Evolutionary conservation across 2,113 vertebrate genomes (phyloP), one percentile per base, ranked within the genome.

Genomic region (Festucalex cinctus): DNA sequence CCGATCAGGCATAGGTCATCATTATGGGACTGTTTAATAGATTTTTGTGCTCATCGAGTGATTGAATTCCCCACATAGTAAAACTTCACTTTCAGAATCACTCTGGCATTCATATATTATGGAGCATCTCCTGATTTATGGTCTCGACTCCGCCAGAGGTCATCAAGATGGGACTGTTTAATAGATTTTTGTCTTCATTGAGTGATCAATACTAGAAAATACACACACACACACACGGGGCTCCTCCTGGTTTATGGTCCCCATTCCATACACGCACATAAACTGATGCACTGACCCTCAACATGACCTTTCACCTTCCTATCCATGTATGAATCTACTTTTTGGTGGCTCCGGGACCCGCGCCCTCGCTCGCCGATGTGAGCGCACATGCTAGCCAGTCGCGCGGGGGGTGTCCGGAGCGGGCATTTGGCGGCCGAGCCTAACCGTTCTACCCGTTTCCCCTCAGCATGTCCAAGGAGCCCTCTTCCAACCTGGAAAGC

Each of bases 401-500:
- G 37, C n/a, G 22, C 13, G 13, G 37, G 60, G 37, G 58, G 36
- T 19, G 60, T 17, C 63, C 83, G 88, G 88, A 86, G 91, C 83
- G 90, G 70, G 79, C 80, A 68, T 74, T 32, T 36, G 35, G 32
- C n/a, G 9, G 3, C 57, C 65, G 80, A 68, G 0, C 66, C 75
- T 90, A 69, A 91, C 78, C 65, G 61, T 44, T 4, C 22, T 41
- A 1, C 22, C 24, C 63, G 63, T 44, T 4, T 24, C 46, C 24
- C 22, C 24, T 1, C 83, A 93, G 91, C 46, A 93, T 93, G 92
- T 91, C 92, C 85, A 92, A 90, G 79, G 92, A 93, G 76, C 92
- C 91, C 67, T 90, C 66, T 88, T 88, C 92, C 83, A 85, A 91
- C 85, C 81, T 93, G 85, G 92, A 93, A 82, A 91, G 84, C 58